Conservation (phyloP, 2,888 invertebrate species). For the Brachylomia viminalis region DNA sequence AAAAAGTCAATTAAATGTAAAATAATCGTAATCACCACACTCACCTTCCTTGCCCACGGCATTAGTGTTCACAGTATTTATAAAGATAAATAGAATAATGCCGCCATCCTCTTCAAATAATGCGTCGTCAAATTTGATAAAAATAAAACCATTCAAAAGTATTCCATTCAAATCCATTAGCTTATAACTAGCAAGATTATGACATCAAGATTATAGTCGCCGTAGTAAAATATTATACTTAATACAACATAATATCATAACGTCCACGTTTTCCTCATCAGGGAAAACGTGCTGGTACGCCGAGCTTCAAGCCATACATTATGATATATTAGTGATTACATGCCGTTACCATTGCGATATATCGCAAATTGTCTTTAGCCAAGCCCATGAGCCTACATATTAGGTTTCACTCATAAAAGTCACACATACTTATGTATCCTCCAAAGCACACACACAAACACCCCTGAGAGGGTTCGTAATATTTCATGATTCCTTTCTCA, state of each 20-base stretch:
- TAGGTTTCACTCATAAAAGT: slow-evolving; percentile 18
- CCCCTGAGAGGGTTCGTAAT: slow-evolving; percentile 35
- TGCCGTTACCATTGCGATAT: slow-evolving; percentile 37
- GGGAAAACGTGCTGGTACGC: slow-evolving; percentile 28
- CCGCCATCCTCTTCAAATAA: background rate
- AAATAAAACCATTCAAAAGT: background rate
- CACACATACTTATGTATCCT: background rate
- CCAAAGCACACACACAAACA: slow-evolving; percentile 23
- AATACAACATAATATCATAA: slow-evolving; percentile 12
- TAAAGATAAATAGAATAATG: background rate
- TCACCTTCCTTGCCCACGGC: background rate
- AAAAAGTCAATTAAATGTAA: too few species aligned
- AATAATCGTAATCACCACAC: background rate
- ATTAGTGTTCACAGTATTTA: background rate
- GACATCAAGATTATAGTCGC: slow-evolving; percentile 4
- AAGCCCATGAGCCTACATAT: slow-evolving; percentile 22
- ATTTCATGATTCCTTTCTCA: slow-evolving; percentile 57
- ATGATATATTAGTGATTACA: slow-evolving; percentile 46
- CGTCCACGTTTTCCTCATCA: slow-evolving; percentile 49
- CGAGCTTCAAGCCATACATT: slow-evolving; percentile 22
- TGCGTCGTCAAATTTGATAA: background rate
- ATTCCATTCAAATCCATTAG: background rate
- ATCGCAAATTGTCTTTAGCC: slow-evolving; percentile 34
- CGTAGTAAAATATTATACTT: slow-evolving; percentile 9
- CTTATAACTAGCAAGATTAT: slow-evolving; percentile 10